Conservation (phyloP, 2,113 vertebrate species). For the Mus spicilegus region DNA sequence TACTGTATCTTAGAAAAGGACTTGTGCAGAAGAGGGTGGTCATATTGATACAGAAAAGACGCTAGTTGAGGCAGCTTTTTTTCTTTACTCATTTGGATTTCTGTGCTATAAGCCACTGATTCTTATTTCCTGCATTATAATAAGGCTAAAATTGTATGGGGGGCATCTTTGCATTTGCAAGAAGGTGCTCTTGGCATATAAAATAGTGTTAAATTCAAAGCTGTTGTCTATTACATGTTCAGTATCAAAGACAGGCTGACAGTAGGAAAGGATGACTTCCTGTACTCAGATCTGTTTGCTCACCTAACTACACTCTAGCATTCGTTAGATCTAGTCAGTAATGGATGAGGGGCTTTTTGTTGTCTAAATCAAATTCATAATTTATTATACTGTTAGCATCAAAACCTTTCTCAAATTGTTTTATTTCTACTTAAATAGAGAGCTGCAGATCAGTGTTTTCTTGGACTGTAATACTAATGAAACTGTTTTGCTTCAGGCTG, state of each 20-base stretch:
- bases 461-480: slow-evolving; percentile 60
- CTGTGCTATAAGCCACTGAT: slow-evolving; percentile 2
- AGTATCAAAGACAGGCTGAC: neutral
- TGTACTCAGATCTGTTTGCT: neutral
- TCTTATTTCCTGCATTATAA: slow-evolving; percentile 26
- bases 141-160: neutral
- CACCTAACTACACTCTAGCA: neutral
- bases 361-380: neutral
- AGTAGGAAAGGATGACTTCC: neutral
- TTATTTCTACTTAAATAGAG: slow-evolving; percentile 58
- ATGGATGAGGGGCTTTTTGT: neutral
- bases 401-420: slow-evolving; percentile 34
- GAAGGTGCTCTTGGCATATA: neutral
- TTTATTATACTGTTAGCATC: slow-evolving; percentile 14
- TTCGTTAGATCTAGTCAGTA: neutral
- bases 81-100: slow-evolving; percentile 36
- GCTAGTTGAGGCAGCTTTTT: neutral
- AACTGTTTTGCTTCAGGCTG: slow-evolving; percentile 89
- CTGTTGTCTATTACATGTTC: neutral
- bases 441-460: neutral
- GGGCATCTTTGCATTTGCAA: neutral
- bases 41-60: neutral
- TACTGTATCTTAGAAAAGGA: neutral
- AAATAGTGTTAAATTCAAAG: neutral
- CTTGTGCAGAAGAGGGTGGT: no score